These are phyloP conservation scores for Hybognathus amarus DNA, from an alignment of 2,797 vertebrate genomes.

Conservation along the genomic window DNA sequence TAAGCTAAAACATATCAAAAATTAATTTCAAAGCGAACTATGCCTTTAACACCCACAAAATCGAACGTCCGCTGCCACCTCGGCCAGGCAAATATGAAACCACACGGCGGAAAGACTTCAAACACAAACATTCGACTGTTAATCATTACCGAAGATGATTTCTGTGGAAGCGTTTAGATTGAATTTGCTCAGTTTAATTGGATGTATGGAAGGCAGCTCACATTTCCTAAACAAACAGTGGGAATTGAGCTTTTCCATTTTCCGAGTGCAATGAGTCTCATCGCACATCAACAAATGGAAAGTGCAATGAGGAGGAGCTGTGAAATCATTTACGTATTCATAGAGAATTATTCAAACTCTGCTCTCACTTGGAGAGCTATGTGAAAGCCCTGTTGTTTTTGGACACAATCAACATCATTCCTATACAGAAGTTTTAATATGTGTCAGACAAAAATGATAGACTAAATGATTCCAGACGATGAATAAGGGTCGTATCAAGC, in stretches of 20 bases:
- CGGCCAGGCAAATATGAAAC: not conserved
- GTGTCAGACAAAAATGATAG: not conserved
- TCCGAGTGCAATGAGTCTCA: conserved; percentile 45
- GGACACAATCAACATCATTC: not conserved
- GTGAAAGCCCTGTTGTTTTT: not conserved
- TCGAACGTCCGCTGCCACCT: not conserved
- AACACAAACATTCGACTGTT: conserved; percentile 16
- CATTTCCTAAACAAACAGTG: conserved; percentile 43
- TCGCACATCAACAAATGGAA: conserved; percentile 38
- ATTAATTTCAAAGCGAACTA: too few species aligned
- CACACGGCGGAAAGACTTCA: not conserved
- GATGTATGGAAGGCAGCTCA: conserved; percentile 28
- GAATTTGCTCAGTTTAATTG: conserved; percentile 51
- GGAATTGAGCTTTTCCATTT: conserved; percentile 36
- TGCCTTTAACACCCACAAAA: not conserved
- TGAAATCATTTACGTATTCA: conserved; percentile 33
- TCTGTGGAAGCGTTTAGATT: conserved; percentile 10
- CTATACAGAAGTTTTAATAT: not conserved
- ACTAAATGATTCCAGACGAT: too few species aligned
- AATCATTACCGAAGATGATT: conserved; percentile 26
- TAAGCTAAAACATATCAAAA: too few species aligned
- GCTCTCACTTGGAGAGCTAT: not conserved
- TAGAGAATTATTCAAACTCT: conserved; percentile 31
- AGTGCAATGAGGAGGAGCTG: conserved; percentile 36
- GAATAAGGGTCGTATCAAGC: too few species aligned